Base-by-base conservation (phyloP, 2,888 invertebrate genomes). In the Mesochorus sp. region DNA sequence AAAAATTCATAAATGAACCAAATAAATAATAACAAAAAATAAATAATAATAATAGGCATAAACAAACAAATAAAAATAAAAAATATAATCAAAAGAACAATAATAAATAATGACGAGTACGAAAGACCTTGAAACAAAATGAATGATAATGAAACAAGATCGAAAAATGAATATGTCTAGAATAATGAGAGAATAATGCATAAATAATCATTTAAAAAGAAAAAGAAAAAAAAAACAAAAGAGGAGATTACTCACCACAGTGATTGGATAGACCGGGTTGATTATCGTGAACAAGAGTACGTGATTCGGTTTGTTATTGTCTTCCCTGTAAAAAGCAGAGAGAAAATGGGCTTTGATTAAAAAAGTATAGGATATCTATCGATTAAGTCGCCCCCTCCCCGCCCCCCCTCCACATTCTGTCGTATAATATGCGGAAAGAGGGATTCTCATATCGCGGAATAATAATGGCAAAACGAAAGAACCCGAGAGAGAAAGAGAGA, bases 201-300 rank as follows among this genome's bases (percentile, higher is more conserved):
- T n/a, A n/a, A n/a, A n/a, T n/a, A n/a, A n/a, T n/a, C n/a, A n/a
- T n/a, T n/a, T n/a, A n/a, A n/a, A n/a, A n/a, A n/a, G n/a, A n/a
- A n/a, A n/a, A n/a, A n/a, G n/a, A n/a, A n/a, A n/a, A n/a, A n/a
- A n/a, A n/a, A n/a, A n/a, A n/a, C n/a, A n/a, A n/a, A n/a, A n/a
- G n/a, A n/a, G n/a, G n/a, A n/a, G 1, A n/a, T 2, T 39, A 96
- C 98, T 97, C 92, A 99, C 98, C 95, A 99, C 99, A 92, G 98
- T 99, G 92, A 99, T 99, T 79, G 99, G 99, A 92, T 99, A 99
- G 91, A 98, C 97, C 80, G 99, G 98, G 92, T 99, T 99, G 92
- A 98, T 95, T 92, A 99, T 96, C 90, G 99, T 99, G 93, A 99
- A 97, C 85, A 99, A 95, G 88, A 99, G 93, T 87, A 99, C 97